Conservation (phyloP, 2,113 vertebrate species). For the Eublepharis macularius region DNA sequence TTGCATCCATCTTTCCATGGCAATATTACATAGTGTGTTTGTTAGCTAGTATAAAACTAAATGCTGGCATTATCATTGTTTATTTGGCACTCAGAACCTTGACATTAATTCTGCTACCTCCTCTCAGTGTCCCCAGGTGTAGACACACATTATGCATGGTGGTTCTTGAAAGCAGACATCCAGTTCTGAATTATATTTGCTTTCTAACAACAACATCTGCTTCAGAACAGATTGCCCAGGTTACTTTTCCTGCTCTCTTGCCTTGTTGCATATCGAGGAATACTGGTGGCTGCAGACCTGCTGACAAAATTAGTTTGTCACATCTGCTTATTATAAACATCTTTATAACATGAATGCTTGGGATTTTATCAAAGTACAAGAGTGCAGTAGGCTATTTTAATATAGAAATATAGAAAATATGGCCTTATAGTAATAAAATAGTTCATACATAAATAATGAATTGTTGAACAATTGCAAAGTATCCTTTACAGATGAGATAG, state of each 20-base stretch:
- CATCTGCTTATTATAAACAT: constrained; percentile 10
- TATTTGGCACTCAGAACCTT: constrained; percentile 20
- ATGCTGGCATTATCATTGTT: constrained; percentile 33
- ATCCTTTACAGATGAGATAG: not conserved
- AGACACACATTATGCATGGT: constrained; percentile 22
- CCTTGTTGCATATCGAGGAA: constrained; percentile 9
- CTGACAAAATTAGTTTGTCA: constrained; percentile 25
- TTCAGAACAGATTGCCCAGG: not conserved
- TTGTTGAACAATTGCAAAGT: not conserved
- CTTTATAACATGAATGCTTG: not conserved
- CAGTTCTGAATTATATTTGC: constrained; percentile 25
- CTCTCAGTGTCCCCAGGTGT: not conserved
- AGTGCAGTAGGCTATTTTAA: not conserved
- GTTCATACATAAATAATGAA: not conserved
- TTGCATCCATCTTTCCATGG: constrained; percentile 33
- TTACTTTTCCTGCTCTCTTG: constrained; percentile 19
- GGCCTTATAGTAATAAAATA: not conserved
- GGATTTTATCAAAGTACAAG: not conserved
- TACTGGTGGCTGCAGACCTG: constrained; percentile 36
- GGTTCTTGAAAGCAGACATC: constrained; percentile 1
- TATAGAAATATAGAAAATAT: not conserved
- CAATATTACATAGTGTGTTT: not conserved
- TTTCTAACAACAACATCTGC: not conserved
- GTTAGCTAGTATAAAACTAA: constrained; percentile 25
- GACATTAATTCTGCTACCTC: constrained; percentile 40